Conservation (phyloP, 2,888 invertebrate genomes). For the Drosophila sordidula region DNA sequence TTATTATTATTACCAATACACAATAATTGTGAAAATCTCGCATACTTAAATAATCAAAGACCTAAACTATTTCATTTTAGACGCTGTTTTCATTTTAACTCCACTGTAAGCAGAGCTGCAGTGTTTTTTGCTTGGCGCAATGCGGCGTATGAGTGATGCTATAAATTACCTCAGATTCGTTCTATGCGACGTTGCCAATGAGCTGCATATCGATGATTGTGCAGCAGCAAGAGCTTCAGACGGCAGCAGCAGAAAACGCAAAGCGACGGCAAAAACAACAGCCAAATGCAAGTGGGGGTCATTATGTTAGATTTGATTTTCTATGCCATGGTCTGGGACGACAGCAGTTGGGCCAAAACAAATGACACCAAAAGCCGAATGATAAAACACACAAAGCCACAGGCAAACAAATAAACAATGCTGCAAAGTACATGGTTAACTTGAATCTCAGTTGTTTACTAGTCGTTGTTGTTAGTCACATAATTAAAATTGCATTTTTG, state of each 20-base stretch:
- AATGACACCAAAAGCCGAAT: constrained; percentile 38
- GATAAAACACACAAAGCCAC: constrained; percentile 28
- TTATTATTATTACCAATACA: too few relatives aligned
- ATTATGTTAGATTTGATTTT: constrained; percentile 70
- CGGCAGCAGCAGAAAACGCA: constrained; percentile 8
- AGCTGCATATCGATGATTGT: constrained; percentile 40
- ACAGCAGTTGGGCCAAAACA: constrained; percentile 31
- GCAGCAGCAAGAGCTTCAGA: constrained; percentile 1
- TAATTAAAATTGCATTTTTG: constrained; percentile 68
- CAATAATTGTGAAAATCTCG: too few relatives aligned
- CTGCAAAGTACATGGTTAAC: constrained; percentile 18
- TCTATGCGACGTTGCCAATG: constrained; percentile 34
- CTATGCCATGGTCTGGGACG: constrained; percentile 84
- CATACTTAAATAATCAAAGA: too few relatives aligned
- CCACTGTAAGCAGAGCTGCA: constrained; percentile 13
- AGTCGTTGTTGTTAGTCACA: constrained; percentile 38
- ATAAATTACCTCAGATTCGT: constrained; percentile 56
- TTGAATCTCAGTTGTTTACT: constrained; percentile 24
- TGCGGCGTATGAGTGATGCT: constrained; percentile 63
- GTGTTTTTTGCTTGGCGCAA: neutral
- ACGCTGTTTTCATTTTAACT: neutral
- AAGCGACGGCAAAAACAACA: neutral
- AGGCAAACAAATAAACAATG: constrained; percentile 21
- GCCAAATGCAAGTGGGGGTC: constrained; percentile 29
- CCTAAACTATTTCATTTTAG: too few relatives aligned